A percentile compares a stretch with the other conserved stretches of the same genome.
Conservation (phyloP, 2,888 invertebrate genomes). For the Ectropis crepuscularia region DNA sequence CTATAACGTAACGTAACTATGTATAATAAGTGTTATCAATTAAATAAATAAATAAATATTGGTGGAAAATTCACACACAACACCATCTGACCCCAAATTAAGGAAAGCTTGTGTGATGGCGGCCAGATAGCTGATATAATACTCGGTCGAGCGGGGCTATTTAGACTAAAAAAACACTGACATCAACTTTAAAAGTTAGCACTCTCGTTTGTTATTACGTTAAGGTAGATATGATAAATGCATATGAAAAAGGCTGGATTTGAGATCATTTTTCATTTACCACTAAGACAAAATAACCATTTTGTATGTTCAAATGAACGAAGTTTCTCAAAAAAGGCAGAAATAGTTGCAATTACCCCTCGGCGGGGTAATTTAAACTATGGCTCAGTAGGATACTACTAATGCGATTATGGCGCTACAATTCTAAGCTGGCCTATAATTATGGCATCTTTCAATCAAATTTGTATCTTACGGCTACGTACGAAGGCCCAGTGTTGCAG, state of each 20-base stretch:
- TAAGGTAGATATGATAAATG: constrained; percentile 6
- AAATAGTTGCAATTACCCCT: constrained; percentile 8
- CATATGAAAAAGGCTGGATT: constrained; percentile 6
- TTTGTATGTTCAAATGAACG: constrained; percentile 2
- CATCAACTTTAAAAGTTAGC: constrained; percentile 9
- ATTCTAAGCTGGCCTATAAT: constrained; percentile 8
- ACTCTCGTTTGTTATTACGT: constrained; percentile 7
- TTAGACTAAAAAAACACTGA: constrained; percentile 12
- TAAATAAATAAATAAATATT: no score
- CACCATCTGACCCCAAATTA: no score
- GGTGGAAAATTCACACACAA: no score
- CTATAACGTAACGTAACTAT: no score
- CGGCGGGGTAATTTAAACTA: constrained; percentile 9
- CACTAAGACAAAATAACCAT: constrained; percentile 6
- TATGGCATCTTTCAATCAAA: constrained; percentile 5
- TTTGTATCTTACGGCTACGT: constrained; percentile 8
- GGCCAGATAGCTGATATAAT: no score
- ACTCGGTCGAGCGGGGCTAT: constrained; percentile 6
- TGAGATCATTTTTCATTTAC: constrained; percentile 8
- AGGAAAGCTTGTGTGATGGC: no score
- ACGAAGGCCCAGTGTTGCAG: constrained; percentile 8
- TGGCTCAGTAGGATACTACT: constrained; percentile 1
- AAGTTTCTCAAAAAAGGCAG: constrained; percentile 9
- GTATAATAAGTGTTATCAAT: no score
- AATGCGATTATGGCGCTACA: constrained; percentile 6